phyloP scores from a whole-genome alignment of 2,888 invertebrate species.

The Physocephala rufipes region DNA sequence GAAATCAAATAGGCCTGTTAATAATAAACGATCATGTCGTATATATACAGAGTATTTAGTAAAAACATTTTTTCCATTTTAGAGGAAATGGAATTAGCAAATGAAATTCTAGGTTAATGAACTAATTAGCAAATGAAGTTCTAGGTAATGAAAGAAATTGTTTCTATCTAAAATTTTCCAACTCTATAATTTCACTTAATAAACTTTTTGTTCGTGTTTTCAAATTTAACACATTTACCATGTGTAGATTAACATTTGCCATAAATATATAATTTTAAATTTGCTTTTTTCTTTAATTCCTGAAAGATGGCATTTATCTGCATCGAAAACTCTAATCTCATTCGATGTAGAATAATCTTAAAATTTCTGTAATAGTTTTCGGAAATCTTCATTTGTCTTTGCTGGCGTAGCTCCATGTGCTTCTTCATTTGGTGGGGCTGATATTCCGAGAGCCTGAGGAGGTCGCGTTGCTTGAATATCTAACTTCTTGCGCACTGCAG shows the following conservation, averaged over 20 bases:
- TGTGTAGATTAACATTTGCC: too few species aligned
- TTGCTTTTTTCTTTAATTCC: neutral
- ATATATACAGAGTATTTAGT: too few species aligned
- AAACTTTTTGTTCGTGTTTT: neutral
- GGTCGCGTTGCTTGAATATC: conserved; percentile 1
- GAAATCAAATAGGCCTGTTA: neutral
- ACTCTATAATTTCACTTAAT: too few species aligned
- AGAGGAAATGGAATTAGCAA: too few species aligned
- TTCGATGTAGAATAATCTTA: neutral
- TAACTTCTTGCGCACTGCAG: conserved; percentile 50
- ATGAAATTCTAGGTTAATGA: too few species aligned
- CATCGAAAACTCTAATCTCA: neutral
- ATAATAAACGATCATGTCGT: neutral
- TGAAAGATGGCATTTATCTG: neutral
- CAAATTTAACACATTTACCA: neutral
- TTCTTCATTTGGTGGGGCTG: conserved; percentile 19
- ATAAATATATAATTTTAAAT: too few species aligned
- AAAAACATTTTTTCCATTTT: too few species aligned
- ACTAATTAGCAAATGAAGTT: too few species aligned
- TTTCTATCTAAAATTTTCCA: too few species aligned
- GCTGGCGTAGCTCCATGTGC: conserved; percentile 41
- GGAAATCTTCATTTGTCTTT: conserved; percentile 63
- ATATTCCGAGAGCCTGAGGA: neutral
- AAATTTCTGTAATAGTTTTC: conserved; percentile 54
- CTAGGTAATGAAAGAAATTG: too few species aligned